Evolutionary conservation across 2,888 invertebrate genomes (phyloP), one percentile per base, ranked within the genome.

Genomic region (Incurvaria masculella): DNA sequence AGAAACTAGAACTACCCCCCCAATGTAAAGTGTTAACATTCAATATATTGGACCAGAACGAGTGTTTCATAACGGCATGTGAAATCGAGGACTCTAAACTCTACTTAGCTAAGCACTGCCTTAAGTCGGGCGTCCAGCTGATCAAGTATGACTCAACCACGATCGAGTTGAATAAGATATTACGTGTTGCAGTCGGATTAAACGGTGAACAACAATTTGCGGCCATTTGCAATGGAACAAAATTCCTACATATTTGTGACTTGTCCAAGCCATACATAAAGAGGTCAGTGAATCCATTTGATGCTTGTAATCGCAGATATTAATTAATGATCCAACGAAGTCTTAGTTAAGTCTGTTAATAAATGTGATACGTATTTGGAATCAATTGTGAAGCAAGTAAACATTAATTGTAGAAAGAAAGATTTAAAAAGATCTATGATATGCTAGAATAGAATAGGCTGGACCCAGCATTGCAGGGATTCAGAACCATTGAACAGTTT

Each of bases 161-260:
- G 21, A 48, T 58, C 18, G 17, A 53, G 11, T 61, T 60, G 51
- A 57, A 53, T 51, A 59, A 62, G 4, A 57, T 74, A 53, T 54
- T 74, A 10, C 59, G 61, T 46, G 69, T 75, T 0, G 63, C 74
- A 1, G 50, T 79, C n/a, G 79, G 79, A 6, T 63, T 63, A 59
- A 71, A 64, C 49, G 61, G 69, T 44, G 66, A 67, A 20, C 68
- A 72, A 17, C 63, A 61, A 56, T 72, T 66, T 66, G 79, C 68
- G 41, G 78, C 75, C 11, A 57, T 79, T 18, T 59, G 62, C 19
- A 75, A 76, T 61, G 76, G 73, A 26, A 67, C 70, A 1, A 66
- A 62, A 53, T 58, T 48, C 45, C 54, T 79, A 19, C 67, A 58
- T 46, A 62, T 79, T 38, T 78, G 75, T 55, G 72, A 75, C 56